Conservation (phyloP, 2,888 invertebrate genomes). For the Lasioglossum malachurum region DNA sequence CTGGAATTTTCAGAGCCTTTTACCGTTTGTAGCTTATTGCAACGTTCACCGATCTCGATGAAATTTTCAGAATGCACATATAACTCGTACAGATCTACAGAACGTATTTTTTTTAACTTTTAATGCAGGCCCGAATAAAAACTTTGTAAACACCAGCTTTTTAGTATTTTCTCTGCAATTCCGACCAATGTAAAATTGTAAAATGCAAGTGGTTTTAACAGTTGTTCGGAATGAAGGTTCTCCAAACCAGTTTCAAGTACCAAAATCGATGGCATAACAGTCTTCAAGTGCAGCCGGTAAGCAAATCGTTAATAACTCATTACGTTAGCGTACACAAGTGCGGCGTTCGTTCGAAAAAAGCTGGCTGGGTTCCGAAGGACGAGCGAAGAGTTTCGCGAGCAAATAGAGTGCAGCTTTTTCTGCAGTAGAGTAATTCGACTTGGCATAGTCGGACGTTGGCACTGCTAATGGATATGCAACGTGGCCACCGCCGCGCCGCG, state of each 20-base stretch:
- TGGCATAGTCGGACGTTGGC: neutral
- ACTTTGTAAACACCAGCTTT: too few species aligned
- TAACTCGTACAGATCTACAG: too few species aligned
- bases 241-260: neutral
- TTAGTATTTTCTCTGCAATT: too few species aligned
- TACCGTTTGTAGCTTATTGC: too few species aligned
- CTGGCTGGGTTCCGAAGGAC: neutral
- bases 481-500: neutral
- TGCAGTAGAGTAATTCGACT: slow-evolving; percentile 10
- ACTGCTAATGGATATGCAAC: slow-evolving; percentile 19
- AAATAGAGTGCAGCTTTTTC: slow-evolving; percentile 3
- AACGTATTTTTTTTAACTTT: too few species aligned
- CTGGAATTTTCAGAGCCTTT: too few species aligned
- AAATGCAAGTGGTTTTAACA: neutral
- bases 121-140: too few species aligned
- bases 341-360: neutral
- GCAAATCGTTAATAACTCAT: neutral
- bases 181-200: neutral
- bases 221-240: neutral
- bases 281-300: too few species aligned
- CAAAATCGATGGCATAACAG: neutral
- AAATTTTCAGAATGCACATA: too few species aligned
- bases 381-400: neutral
- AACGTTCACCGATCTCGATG: too few species aligned
- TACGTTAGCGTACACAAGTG: neutral